A percentile compares a stretch with the other conserved stretches of the same genome.
Evolutionary conservation across 2,888 invertebrate genomes (phyloP).

Genomic region (Ornithoptera priamus): DNA sequence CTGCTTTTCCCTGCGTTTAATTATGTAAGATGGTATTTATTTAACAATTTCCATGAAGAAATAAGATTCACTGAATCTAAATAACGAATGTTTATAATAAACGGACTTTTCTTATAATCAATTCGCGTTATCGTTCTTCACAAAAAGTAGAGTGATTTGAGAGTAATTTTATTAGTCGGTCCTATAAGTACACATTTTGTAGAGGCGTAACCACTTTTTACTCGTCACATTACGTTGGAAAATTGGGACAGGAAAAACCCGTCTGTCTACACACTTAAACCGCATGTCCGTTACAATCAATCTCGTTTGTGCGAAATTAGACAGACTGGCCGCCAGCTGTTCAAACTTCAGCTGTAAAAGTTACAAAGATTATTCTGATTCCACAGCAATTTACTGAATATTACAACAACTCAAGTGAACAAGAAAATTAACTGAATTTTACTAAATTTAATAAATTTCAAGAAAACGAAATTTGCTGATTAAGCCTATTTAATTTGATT

Average conservation of each 20-base stretch:
- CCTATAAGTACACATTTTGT: not conserved
- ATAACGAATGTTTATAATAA: no score
- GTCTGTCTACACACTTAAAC: constrained; percentile 33
- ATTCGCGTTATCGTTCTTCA: no score
- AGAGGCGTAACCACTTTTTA: constrained; percentile 34
- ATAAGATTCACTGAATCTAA: no score
- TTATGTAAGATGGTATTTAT: no score
- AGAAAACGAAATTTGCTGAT: not conserved
- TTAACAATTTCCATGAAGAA: no score
- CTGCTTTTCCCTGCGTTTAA: no score
- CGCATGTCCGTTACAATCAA: constrained; percentile 63
- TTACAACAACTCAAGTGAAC: not conserved
- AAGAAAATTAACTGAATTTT: not conserved
- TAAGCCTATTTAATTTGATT: no score
- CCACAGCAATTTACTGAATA: not conserved
- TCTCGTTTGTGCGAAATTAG: constrained; percentile 67
- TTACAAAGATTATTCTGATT: constrained; percentile 42
- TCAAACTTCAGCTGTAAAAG: constrained; percentile 43
- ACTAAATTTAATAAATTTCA: not conserved
- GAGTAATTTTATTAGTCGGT: no score
- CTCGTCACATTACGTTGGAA: constrained; percentile 36
- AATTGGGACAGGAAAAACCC: constrained; percentile 39
- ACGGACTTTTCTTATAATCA: no score
- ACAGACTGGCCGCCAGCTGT: constrained; percentile 40
- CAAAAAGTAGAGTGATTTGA: no score